Evolutionary conservation across 2,888 invertebrate species (phyloP), one percentile per base, ranked within the genome.

Genomic region (Balanococcus diminutus): DNA sequence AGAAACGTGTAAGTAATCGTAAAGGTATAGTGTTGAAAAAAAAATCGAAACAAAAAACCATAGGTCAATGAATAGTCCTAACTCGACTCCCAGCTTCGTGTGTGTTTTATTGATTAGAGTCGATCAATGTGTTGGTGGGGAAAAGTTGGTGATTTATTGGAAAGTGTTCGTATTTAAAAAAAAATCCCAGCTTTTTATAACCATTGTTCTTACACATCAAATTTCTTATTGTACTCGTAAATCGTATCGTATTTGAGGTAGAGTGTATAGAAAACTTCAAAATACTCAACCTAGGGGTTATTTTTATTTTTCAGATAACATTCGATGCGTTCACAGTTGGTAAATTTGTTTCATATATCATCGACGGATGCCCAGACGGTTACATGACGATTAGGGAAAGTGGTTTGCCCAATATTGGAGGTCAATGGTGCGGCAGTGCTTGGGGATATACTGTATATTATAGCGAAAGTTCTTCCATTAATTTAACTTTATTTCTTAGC

Each of bases 401-500:
- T 82, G 94, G 93, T 88, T 92, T 94, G 0, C 93, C 94, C 0
- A 92, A 93, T 86, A 93, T 94, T 8, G 93, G 94, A 3, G 95
- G 95, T 8, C 94, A 94, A 89, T 95, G 95, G 95, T 95, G 95
- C 88, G 95, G 95, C 75, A 94, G 94, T 72, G 95, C 95, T 0
- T 95, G 95, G 94, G 95, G 95, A 6, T 95, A 95, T 90, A 95
- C 95, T 0, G 95, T 95, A 82, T 96, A 95, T 90, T 95, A 95
- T 91, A 95, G 95, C 90, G 95, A 95, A 90, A 94, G 94, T 9
- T 92, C 93, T 88, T 94, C 94, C 88, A 93, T 96, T 88, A 95
- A 95, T 90, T 92, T 96, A 90, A 94, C 95, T 9, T 91, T 95
- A 87, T 92, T 92, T 89, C 90, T 95, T 87, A 93, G 93, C 88